These are phyloP conservation scores for Heliconius hewitsoni DNA, from an alignment of 1,140 invertebrate genomes.

Conservation along the genomic window DNA sequence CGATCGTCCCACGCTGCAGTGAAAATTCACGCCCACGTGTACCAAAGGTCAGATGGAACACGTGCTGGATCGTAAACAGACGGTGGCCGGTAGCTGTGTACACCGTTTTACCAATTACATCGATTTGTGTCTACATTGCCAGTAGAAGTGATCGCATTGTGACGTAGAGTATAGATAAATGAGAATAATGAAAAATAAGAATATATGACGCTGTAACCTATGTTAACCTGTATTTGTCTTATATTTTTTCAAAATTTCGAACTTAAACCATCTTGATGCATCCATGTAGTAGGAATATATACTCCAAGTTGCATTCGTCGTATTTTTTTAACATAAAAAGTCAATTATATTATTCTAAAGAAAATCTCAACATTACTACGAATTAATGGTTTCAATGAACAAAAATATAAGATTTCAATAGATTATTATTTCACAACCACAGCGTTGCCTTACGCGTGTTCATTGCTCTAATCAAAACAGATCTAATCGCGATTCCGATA, in stretches of 20 bases:
- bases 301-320: too few relatives aligned
- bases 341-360: too few relatives aligned
- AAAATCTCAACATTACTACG: background rate
- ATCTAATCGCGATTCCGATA: slow-evolving; percentile 36
- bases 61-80: slow-evolving; percentile 41
- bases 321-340: too few relatives aligned
- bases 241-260: too few relatives aligned
- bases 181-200: too few relatives aligned
- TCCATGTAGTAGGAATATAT: too few relatives aligned
- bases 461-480: slow-evolving; percentile 25
- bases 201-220: too few relatives aligned
- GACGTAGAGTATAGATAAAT: background rate
- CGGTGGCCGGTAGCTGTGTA: slow-evolving; percentile 27
- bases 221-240: too few relatives aligned
- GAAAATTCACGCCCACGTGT: slow-evolving; percentile 58
- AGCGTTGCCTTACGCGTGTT: slow-evolving; percentile 13
- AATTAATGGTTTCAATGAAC: background rate
- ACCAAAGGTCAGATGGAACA: slow-evolving; percentile 56
- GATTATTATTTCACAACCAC: background rate
- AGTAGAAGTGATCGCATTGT: slow-evolving; percentile 3
- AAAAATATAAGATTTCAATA: too few relatives aligned
- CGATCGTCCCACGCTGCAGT: slow-evolving; percentile 45
- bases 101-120: slow-evolving; percentile 31
- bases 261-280: too few relatives aligned
- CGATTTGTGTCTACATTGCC: background rate